Evolutionary conservation across 2,113 vertebrate species (phyloP).

Genomic region (Neofelis nebulosa): DNA sequence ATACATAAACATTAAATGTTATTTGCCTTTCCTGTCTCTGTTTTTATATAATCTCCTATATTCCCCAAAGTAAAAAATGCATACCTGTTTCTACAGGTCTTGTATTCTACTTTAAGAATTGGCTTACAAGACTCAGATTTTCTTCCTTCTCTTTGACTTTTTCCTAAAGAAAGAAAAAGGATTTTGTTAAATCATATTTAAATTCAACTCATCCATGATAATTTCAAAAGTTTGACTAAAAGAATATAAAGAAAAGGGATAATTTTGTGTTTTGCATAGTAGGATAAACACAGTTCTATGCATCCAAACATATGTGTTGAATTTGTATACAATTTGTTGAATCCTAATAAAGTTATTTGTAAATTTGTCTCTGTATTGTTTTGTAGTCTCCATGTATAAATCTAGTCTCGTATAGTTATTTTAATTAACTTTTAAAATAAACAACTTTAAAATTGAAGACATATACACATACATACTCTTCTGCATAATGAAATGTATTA

Average conservation of each 20-base stretch:
- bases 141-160: conserved; percentile 94
- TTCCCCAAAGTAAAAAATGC: conserved; percentile 20
- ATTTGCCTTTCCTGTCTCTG: not conserved
- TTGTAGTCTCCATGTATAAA: not conserved
- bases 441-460: conserved; percentile 26
- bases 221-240: not conserved
- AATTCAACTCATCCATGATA: not conserved
- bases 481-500: conserved; percentile 29
- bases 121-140: conserved; percentile 97
- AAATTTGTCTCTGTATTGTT: not conserved
- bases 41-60: not conserved
- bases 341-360: not conserved
- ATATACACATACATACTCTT: not conserved
- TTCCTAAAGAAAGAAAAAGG: conserved; percentile 87
- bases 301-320: conserved; percentile 14
- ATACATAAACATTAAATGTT: not conserved
- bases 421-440: conserved; percentile 20
- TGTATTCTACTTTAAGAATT: conserved; percentile 98
- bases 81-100: conserved; percentile 96
- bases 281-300: not conserved
- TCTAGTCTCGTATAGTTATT: conserved; percentile 16
- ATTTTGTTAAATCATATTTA: conserved; percentile 69
- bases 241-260: not conserved
- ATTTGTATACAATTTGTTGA: conserved; percentile 1
- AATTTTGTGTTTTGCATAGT: not conserved